A percentile compares a stretch with the other conserved stretches of the same genome.
These are phyloP conservation scores for Tachysurus fulvidraco DNA, from an alignment of 2,113 vertebrate species.

Conservation along the genomic window DNA sequence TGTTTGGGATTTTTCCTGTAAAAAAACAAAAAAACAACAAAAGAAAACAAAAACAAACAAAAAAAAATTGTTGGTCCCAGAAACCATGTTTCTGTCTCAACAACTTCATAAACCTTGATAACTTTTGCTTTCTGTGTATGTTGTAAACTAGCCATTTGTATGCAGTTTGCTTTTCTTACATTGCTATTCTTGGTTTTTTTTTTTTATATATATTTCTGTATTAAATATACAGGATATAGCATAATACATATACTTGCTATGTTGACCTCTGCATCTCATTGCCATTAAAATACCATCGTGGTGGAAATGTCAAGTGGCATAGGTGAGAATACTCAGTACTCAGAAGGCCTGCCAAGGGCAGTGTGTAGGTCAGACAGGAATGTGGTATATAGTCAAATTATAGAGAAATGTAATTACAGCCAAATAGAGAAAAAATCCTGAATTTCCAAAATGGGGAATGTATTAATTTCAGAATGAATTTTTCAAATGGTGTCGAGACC, in stretches of 20 bases:
- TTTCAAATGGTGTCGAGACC: not conserved
- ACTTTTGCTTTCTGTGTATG: not conserved
- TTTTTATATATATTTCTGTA: not conserved
- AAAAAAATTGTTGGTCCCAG: not conserved
- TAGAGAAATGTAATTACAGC: not conserved
- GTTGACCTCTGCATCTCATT: not conserved
- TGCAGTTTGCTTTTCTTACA: not conserved
- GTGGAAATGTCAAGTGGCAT: conserved; percentile 24
- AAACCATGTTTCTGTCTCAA: not conserved
- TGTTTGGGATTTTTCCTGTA: not conserved
- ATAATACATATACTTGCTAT: not conserved
- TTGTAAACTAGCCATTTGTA: not conserved
- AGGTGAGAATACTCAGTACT: conserved; percentile 17
- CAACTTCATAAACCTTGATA: not conserved
- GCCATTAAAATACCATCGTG: conserved; percentile 15
- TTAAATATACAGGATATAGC: not conserved
- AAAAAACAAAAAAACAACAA: not conserved
- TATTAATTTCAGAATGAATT: not conserved
- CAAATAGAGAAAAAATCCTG: not conserved
- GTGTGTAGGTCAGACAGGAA: not conserved
- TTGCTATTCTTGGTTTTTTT: not conserved
- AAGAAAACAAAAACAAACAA: not conserved
- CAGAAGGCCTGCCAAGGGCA: not conserved
- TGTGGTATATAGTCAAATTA: not conserved
- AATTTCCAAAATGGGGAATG: not conserved